phyloP scores from a whole-genome alignment of 2,888 invertebrate species.

The Orchestes rusci region DNA sequence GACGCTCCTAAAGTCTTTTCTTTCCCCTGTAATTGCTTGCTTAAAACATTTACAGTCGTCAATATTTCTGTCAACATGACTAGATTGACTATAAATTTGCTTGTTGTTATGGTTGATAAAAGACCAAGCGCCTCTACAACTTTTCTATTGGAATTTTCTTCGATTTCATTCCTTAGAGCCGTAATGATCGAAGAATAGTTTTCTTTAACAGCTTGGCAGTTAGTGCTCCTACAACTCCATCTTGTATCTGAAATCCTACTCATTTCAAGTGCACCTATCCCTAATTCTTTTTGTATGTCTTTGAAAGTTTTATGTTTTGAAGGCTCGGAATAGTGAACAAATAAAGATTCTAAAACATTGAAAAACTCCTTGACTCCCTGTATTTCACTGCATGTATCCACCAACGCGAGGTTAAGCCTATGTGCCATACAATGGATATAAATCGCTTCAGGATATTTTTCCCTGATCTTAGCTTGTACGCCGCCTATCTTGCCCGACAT shows the following conservation, averaged over 20 bases:
- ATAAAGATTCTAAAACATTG: conserved; percentile 1
- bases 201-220: conserved; percentile 6
- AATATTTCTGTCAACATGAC: background rate
- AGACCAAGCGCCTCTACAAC: conserved; percentile 1
- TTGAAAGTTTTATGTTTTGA: conserved; percentile 2
- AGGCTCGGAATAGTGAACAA: background rate
- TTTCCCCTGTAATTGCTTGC: conserved; percentile 6
- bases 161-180: background rate
- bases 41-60: conserved; percentile 8
- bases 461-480: background rate
- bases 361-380: conserved; percentile 1
- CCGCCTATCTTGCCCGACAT: background rate
- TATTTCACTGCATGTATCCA: too few species aligned
- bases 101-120: background rate
- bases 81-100: conserved; percentile 1
- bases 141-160: conserved; percentile 1
- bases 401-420: background rate
- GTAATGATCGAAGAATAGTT: conserved; percentile 3
- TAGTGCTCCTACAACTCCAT: conserved; percentile 7
- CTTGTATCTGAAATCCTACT: conserved; percentile 1
- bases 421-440: background rate
- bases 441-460: background rate
- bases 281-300: conserved; percentile 4
- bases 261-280: background rate
- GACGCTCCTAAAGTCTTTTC: conserved; percentile 7